These are phyloP conservation scores for Alectura lathami DNA, from an alignment of 2,113 vertebrate genomes.

Conservation along the genomic window DNA sequence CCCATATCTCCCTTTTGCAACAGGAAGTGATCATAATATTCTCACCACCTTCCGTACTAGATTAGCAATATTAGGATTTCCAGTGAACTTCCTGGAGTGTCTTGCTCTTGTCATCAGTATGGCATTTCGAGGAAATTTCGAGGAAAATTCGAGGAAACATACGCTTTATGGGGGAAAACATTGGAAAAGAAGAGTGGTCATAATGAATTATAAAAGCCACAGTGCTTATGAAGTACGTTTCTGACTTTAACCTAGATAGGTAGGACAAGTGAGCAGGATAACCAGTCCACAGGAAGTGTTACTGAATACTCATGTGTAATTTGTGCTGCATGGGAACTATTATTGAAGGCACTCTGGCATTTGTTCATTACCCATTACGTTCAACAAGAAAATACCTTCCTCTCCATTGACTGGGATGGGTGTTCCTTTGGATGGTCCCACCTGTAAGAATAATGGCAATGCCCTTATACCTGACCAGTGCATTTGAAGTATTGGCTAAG, in stretches of 20 bases:
- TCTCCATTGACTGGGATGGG: not conserved
- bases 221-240: not conserved
- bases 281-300: not conserved
- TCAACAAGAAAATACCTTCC: not conserved
- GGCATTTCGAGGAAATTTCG: not conserved
- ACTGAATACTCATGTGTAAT: not conserved
- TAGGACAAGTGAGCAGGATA: not conserved
- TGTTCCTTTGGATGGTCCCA: not conserved
- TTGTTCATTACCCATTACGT: not conserved
- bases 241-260: not conserved
- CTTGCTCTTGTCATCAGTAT: not conserved
- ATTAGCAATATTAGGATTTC: not conserved
- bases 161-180: not conserved
- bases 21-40: not conserved
- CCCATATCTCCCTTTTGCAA: not conserved
- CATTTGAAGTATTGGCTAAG: not conserved
- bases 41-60: not conserved
- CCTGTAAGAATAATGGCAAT: not conserved
- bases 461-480: not conserved
- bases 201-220: not conserved
- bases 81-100: not conserved
- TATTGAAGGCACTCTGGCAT: not conserved
- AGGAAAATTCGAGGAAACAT: not conserved
- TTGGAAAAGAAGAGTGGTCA: not conserved
- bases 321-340: not conserved